Conservation (phyloP, 2,888 invertebrate genomes). For the Minunthozetes semirufus region DNA sequence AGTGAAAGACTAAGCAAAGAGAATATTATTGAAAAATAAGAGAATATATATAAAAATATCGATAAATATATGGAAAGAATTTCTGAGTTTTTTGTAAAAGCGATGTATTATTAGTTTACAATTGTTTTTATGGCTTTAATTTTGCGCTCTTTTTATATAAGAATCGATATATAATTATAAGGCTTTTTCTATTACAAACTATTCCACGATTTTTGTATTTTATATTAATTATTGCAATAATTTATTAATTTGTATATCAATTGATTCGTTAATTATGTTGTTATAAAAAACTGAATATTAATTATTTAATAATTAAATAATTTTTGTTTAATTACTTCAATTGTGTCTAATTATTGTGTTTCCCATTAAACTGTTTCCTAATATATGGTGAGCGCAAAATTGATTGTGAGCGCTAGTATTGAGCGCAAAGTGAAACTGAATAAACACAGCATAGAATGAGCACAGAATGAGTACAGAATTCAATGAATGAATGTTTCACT, state of each 20-base stretch:
- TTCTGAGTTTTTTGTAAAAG: no score
- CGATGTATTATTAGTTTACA: no score
- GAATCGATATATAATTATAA: not conserved
- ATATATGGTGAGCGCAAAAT: no score
- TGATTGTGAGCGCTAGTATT: no score
- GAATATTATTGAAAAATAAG: not conserved
- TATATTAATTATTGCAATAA: slow-evolving; percentile 20
- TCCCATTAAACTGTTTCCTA: no score
- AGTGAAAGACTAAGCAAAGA: slow-evolving; percentile 4
- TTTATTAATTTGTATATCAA: slow-evolving; percentile 8
- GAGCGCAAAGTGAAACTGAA: not conserved
- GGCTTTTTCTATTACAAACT: not conserved
- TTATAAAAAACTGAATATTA: not conserved
- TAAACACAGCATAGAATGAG: not conserved
- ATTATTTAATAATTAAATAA: not conserved
- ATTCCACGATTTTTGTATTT: not conserved
- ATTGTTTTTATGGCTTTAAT: no score
- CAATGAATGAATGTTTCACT: not conserved
- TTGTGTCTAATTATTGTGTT: no score
- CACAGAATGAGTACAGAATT: no score
- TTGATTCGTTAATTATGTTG: slow-evolving; percentile 12
- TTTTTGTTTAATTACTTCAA: slow-evolving; percentile 9
- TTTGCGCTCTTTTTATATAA: no score
- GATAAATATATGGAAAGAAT: no score
- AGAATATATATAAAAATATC: no score